Evolutionary conservation across 2,113 vertebrate species (phyloP).

Genomic region (Cranoglanis bouderius): DNA sequence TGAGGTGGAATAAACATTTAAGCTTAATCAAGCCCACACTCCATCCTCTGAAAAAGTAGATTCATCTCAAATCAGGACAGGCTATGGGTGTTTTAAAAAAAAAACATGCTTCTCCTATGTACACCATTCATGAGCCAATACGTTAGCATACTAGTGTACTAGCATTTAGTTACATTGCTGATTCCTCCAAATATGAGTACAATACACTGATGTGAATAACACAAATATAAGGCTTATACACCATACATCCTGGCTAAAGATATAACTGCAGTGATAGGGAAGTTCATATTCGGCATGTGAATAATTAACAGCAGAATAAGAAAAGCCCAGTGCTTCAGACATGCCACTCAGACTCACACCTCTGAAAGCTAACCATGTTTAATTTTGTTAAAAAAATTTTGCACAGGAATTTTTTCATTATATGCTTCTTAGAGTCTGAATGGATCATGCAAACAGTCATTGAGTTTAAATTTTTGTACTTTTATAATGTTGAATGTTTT

Average conservation of each 20-base stretch:
- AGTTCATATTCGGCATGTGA: background rate
- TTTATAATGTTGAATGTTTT: background rate
- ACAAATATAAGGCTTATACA: background rate
- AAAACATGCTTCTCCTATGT: background rate
- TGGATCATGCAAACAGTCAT: background rate
- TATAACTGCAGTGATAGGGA: background rate
- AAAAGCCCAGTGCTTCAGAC: background rate
- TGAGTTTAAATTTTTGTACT: background rate
- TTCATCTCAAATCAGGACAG: background rate
- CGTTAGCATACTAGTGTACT: background rate
- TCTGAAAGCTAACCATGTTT: too few relatives aligned
- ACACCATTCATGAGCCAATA: background rate
- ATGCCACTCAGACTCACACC: background rate
- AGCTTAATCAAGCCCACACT: background rate
- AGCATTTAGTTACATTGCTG: background rate
- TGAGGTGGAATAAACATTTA: background rate
- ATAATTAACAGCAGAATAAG: background rate
- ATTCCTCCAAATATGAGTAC: background rate
- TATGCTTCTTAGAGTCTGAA: background rate
- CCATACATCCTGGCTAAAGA: background rate
- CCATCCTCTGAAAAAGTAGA: background rate
- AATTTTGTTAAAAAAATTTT: too few relatives aligned
- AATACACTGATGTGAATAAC: background rate
- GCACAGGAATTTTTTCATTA: too few relatives aligned
- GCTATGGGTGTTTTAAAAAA: background rate